Evolutionary conservation across 2,888 invertebrate species (phyloP).

Genomic region (Eurois occulta): DNA sequence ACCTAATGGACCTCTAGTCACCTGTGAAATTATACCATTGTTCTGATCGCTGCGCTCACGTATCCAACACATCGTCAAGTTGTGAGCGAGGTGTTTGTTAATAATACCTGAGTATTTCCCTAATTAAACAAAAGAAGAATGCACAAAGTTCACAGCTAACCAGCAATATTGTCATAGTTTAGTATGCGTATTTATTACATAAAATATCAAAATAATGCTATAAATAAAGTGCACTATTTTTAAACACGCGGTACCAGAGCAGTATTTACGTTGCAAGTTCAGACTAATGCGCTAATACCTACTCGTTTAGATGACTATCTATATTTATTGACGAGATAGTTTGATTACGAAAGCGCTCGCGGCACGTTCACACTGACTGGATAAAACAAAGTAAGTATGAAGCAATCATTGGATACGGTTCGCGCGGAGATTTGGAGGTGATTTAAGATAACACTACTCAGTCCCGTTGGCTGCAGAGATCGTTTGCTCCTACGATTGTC

Average conservation of each 20-base stretch:
- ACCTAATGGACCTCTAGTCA: neutral
- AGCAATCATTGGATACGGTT: conserved; percentile 53
- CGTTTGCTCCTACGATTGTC: conserved; percentile 80
- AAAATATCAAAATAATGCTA: conserved; percentile 3
- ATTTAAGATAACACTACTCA: conserved; percentile 83
- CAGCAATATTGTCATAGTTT: neutral
- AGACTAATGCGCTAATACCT: conserved; percentile 28
- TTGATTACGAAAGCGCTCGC: conserved; percentile 55
- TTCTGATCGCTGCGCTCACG: neutral
- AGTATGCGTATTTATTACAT: neutral
- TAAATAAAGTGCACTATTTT: conserved; percentile 18
- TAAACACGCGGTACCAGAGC: conserved; percentile 7
- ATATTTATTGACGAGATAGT: conserved; percentile 59
- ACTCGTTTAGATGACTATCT: conserved; percentile 35
- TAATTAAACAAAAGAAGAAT: conserved; percentile 25
- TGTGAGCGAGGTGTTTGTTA: neutral
- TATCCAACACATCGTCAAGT: neutral
- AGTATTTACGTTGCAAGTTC: neutral
- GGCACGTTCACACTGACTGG: conserved; percentile 36
- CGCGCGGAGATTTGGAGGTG: conserved; percentile 79
- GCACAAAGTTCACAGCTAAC: neutral
- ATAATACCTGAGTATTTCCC: neutral
- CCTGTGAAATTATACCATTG: neutral
- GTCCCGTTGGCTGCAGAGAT: conserved; percentile 85
- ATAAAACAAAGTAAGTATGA: conserved; percentile 56